Conservation (phyloP, 2,888 invertebrate genomes). For the Rhamnusium bicolor region DNA sequence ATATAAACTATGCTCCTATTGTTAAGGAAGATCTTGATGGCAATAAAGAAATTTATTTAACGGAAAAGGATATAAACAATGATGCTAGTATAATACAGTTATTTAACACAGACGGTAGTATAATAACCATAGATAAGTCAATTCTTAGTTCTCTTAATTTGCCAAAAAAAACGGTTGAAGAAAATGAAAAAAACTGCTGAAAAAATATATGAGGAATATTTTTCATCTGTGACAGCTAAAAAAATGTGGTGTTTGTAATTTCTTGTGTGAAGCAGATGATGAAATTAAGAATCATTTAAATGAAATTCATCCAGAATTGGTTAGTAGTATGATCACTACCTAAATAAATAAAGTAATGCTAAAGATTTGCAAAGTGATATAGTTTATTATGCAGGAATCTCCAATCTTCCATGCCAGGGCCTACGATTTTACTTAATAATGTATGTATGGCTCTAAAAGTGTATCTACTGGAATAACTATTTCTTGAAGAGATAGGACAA, state of each 20-base stretch:
- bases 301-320: slow-evolving; percentile 56
- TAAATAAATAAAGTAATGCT: background rate
- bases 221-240: slow-evolving; percentile 62
- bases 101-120: slow-evolving; percentile 59
- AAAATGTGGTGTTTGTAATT: slow-evolving; percentile 67
- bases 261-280: slow-evolving; percentile 62
- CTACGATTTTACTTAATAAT: too few relatives aligned
- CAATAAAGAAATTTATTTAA: slow-evolving; percentile 40
- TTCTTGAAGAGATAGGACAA: too few relatives aligned
- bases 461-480: too few relatives aligned
- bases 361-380: too few relatives aligned
- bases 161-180: slow-evolving; percentile 1
- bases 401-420: too few relatives aligned
- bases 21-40: slow-evolving; percentile 41
- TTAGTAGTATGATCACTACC: slow-evolving; percentile 39
- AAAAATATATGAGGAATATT: slow-evolving; percentile 55
- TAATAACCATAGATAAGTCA: slow-evolving; percentile 52
- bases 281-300: slow-evolving; percentile 64
- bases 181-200: background rate
- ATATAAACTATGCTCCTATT: slow-evolving; percentile 40
- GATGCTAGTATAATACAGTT: slow-evolving; percentile 58
- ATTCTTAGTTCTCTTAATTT: slow-evolving; percentile 44
- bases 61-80: slow-evolving; percentile 41
- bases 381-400: too few relatives aligned
- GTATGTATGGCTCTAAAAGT: too few relatives aligned